Evolutionary conservation across 2,113 vertebrate genomes (phyloP).

Genomic region (Etheostoma cragini): DNA sequence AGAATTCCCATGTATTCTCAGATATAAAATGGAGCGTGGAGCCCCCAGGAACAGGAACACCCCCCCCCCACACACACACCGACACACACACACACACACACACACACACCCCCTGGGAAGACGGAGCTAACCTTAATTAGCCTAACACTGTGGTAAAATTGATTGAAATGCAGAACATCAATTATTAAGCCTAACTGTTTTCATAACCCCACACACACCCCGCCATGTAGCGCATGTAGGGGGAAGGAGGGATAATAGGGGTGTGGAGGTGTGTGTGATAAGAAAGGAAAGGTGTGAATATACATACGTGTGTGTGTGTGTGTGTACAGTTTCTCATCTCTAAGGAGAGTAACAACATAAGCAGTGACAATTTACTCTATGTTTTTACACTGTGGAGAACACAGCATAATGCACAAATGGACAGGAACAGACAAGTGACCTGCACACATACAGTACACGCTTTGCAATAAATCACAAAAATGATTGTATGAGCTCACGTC

Average conservation of each 20-base stretch:
- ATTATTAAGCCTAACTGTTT: constrained; percentile 88
- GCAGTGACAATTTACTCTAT: neutral
- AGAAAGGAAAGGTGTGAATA: constrained; percentile 51
- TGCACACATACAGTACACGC: too few relatives aligned
- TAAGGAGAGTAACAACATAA: constrained; percentile 27
- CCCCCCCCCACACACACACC: constrained; percentile 23
- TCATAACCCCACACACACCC: constrained; percentile 80
- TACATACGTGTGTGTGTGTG: constrained; percentile 19
- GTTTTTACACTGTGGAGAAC: neutral
- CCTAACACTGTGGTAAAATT: constrained; percentile 89
- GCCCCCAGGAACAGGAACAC: constrained; percentile 73
- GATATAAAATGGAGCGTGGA: constrained; percentile 77
- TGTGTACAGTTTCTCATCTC: neutral
- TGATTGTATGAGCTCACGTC: neutral
- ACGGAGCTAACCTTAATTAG: constrained; percentile 97
- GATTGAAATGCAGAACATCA: constrained; percentile 94
- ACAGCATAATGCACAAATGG: neutral
- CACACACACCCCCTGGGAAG: constrained; percentile 89
- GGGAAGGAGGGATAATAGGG: constrained; percentile 68
- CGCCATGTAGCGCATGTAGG: constrained; percentile 77
- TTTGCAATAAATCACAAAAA: neutral
- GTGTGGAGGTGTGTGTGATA: constrained; percentile 60
- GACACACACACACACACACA: constrained; percentile 82
- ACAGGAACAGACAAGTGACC: neutral
- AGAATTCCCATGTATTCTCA: constrained; percentile 81